These are phyloP conservation scores for Mystacornis crossleyi DNA, from an alignment of 2,113 vertebrate genomes.

Conservation along the genomic window DNA sequence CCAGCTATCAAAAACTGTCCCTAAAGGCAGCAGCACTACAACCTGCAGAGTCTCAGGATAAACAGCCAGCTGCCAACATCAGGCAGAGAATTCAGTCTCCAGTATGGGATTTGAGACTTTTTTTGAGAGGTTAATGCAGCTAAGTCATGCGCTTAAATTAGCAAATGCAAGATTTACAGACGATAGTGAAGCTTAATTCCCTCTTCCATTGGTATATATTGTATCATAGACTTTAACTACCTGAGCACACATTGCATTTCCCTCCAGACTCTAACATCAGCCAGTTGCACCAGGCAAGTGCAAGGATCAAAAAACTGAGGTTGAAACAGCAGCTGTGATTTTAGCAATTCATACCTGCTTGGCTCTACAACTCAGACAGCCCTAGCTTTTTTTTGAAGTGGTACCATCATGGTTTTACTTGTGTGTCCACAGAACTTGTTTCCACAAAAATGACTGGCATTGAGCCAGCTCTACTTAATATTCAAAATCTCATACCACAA, in stretches of 20 bases:
- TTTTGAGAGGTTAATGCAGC: background rate
- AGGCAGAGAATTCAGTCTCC: background rate
- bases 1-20: no score
- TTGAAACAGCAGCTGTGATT: background rate
- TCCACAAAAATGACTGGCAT: background rate
- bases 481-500: background rate
- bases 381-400: background rate
- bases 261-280: background rate
- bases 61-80: background rate
- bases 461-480: background rate
- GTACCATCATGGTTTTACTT: background rate
- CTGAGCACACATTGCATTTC: background rate
- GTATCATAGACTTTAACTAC: background rate
- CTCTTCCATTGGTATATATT: background rate
- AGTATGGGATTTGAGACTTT: fast-evolving
- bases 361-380: background rate
- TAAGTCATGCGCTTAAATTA: background rate
- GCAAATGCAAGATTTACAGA: background rate
- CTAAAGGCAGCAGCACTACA: background rate
- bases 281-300: background rate
- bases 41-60: background rate
- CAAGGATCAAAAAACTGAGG: background rate
- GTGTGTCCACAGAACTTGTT: background rate
- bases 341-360: background rate
- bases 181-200: background rate